Evolutionary conservation across 1,140 invertebrate species (phyloP).

Genomic region (Pseudachorutes palmiensis): DNA sequence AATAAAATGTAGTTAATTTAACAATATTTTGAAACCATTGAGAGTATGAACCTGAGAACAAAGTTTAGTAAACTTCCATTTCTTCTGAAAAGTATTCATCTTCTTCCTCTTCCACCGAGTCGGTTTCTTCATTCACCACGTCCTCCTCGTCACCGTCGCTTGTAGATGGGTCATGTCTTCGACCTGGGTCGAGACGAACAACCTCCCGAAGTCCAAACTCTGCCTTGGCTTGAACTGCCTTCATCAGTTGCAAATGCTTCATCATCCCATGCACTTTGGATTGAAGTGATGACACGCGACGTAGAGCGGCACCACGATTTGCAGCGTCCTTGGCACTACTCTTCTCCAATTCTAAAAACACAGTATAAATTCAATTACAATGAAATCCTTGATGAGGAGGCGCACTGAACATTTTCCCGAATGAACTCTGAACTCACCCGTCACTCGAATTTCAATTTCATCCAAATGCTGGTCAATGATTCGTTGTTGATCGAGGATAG

Average conservation of each 20-base stretch:
- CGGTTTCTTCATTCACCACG: not conserved
- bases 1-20: too few relatives aligned
- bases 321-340: not conserved
- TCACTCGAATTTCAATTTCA: conserved; percentile 26
- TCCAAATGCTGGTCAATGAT: conserved; percentile 30
- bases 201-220: not conserved
- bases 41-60: too few relatives aligned
- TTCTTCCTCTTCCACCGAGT: conserved; percentile 7
- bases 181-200: not conserved
- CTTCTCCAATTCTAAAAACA: conserved; percentile 11
- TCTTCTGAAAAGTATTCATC: not conserved
- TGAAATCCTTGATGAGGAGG: too few relatives aligned
- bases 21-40: too few relatives aligned
- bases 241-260: not conserved
- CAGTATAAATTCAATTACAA: not conserved
- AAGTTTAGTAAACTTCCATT: not conserved
- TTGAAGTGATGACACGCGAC: not conserved
- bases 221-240: not conserved
- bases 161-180: not conserved
- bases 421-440: conserved; percentile 32
- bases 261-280: not conserved
- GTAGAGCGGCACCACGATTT: not conserved
- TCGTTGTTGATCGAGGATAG: conserved; percentile 27
- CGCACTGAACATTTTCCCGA: too few relatives aligned
- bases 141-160: not conserved